phyloP scores from a whole-genome alignment of 2,113 vertebrate species.

The Poeciliopsis turrubarensis region DNA sequence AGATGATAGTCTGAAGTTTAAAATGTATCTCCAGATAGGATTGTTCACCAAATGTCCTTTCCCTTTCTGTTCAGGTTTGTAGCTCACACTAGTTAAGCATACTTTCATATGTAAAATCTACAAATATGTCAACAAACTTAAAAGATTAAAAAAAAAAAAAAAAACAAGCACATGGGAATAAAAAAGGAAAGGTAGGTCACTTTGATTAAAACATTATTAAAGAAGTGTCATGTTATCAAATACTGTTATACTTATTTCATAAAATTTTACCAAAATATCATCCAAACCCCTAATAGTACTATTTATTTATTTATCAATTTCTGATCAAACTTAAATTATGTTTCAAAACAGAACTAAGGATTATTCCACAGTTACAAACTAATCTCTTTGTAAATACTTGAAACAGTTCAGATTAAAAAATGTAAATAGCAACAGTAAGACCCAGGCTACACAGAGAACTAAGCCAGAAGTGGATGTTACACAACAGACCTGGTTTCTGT shows the following conservation, averaged over 20 bases:
- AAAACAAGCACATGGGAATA: background rate
- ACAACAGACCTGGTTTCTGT: conserved; percentile 25
- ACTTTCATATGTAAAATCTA: background rate
- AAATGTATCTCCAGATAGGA: no score
- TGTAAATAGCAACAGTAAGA: background rate
- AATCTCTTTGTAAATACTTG: no score
- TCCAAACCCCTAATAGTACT: no score
- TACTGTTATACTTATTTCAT: no score
- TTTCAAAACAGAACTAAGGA: no score
- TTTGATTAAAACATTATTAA: no score
- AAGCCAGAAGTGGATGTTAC: conserved; percentile 24
- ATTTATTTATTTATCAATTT: background rate
- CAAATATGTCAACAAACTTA: background rate
- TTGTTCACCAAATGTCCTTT: background rate
- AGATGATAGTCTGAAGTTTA: no score
- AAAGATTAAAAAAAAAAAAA: background rate
- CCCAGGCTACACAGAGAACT: background rate
- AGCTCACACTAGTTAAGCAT: background rate
- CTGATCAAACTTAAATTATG: background rate
- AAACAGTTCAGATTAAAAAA: background rate
- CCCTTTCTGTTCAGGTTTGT: background rate
- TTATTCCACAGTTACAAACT: no score
- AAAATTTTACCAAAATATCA: no score
- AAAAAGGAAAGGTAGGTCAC: no score
- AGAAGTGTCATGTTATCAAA: no score